These are phyloP conservation scores for Acromyrmex charruanus DNA, from an alignment of 1,140 invertebrate genomes.

Conservation along the genomic window DNA sequence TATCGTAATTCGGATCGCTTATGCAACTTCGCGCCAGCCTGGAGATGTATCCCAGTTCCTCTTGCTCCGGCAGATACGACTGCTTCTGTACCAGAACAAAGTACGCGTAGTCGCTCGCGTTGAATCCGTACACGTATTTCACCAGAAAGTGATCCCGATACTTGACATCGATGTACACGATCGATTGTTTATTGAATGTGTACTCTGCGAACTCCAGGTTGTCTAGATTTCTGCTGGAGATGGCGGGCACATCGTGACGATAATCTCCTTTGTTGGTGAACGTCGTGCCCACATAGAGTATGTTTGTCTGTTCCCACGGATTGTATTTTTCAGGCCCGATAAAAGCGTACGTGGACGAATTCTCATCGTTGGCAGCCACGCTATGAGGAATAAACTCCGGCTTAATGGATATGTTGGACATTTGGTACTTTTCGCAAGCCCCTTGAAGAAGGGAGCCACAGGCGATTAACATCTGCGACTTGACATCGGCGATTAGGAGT, in stretches of 20 bases:
- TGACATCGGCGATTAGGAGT: conserved; percentile 95
- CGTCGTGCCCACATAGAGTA: conserved; percentile 97
- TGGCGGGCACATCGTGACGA: conserved; percentile 97
- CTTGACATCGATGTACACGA: conserved; percentile 96
- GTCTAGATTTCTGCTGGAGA: conserved; percentile 94
- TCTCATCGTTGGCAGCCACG: conserved; percentile 96
- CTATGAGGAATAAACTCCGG: conserved; percentile 92
- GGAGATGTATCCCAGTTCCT: conserved; percentile 96
- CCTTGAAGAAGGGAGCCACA: conserved; percentile 96
- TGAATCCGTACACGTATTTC: conserved; percentile 98
- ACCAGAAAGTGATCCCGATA: conserved; percentile 98
- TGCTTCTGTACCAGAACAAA: conserved; percentile 98
- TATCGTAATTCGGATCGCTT: conserved; percentile 97
- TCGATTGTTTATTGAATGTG: conserved; percentile 95
- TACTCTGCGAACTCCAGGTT: conserved; percentile 93
- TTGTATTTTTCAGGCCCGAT: conserved; percentile 96
- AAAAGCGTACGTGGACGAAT: conserved; percentile 97
- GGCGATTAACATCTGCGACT: conserved; percentile 92
- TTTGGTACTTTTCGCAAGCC: conserved; percentile 94
- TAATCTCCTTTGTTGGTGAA: conserved; percentile 97
- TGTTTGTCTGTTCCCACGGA: conserved; percentile 91
- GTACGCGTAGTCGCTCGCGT: conserved; percentile 97
- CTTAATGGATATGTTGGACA: conserved; percentile 92
- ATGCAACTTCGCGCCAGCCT: conserved; percentile 96
- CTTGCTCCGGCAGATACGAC: conserved; percentile 94